Percentiles rank a stretch among this genome's conserved stretches.
Conservation (phyloP, 2,888 invertebrate species). For the Eilema griseolum region DNA sequence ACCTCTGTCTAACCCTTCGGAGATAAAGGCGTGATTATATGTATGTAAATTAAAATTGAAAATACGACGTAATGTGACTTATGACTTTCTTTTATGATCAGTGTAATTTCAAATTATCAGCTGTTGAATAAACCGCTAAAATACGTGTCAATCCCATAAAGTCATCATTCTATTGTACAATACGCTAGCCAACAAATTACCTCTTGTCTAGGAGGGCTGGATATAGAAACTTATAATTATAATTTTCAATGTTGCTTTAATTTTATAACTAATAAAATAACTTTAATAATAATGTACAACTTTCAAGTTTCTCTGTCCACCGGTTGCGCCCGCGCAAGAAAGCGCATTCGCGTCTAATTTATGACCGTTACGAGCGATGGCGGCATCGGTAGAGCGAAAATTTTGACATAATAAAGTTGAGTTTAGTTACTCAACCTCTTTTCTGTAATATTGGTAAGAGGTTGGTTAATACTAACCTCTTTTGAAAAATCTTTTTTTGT, state of each 20-base stretch:
- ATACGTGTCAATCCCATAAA: too few relatives aligned
- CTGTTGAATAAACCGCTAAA: too few relatives aligned
- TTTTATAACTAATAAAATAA: conserved; percentile 51
- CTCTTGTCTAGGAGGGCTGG: too few relatives aligned
- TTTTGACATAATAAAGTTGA: conserved; percentile 46
- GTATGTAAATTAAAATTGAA: too few relatives aligned
- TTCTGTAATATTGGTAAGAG: conserved; percentile 23
- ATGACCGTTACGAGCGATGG: conserved; percentile 33
- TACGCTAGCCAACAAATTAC: too few relatives aligned
- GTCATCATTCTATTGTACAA: too few relatives aligned
- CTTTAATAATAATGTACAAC: conserved; percentile 38
- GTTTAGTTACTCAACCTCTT: conserved; percentile 38
- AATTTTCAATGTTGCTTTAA: conserved; percentile 18
- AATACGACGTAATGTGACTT: too few relatives aligned
- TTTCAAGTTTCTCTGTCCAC: conserved; percentile 44
- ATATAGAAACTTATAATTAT: background rate
- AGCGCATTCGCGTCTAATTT: conserved; percentile 42
- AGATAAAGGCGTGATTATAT: too few relatives aligned
- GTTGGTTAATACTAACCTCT: background rate
- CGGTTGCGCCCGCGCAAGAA: conserved; percentile 35
- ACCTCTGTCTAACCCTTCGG: too few relatives aligned
- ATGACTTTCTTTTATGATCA: too few relatives aligned
- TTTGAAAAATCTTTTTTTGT: background rate
- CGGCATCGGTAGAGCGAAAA: conserved; percentile 15
- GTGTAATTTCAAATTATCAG: too few relatives aligned